Percentiles rank a stretch among this genome's conserved stretches.
phyloP scores from a whole-genome alignment of 2,113 vertebrate genomes.

The Periophthalmus modestus region DNA sequence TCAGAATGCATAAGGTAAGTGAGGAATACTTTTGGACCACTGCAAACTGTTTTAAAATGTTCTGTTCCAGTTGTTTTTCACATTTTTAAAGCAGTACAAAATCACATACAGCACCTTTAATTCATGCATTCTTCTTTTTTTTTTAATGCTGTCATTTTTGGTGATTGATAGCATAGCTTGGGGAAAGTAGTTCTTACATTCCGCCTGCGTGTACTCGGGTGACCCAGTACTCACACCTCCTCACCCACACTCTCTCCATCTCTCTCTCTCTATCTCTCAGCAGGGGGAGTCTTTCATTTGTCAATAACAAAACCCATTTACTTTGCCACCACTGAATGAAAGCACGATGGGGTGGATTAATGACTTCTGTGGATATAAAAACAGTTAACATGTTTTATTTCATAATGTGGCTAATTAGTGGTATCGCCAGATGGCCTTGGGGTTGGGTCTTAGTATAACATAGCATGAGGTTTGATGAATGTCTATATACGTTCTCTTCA shows the following conservation, averaged over 20 bases:
- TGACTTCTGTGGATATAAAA: not conserved
- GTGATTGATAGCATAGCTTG: not conserved
- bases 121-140: not conserved
- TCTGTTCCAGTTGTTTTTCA: too few relatives aligned
- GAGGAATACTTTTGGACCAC: too few relatives aligned
- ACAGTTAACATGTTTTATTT: not conserved
- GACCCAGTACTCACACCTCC: not conserved
- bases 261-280: not conserved
- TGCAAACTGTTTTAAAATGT: too few relatives aligned
- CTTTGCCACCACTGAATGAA: not conserved
- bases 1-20: too few relatives aligned
- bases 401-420: not conserved
- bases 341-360: not conserved
- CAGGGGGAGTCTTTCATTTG: not conserved
- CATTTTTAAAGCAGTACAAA: too few relatives aligned
- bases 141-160: not conserved
- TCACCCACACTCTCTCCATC: not conserved
- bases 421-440: not conserved
- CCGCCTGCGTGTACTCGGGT: not conserved
- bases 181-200: not conserved
- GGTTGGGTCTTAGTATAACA: too few relatives aligned
- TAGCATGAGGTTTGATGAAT: too few relatives aligned
- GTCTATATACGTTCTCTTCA: too few relatives aligned
- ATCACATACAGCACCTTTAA: too few relatives aligned
- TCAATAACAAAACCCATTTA: not conserved